Conservation (phyloP, 1,140 invertebrate species). For the Mycetomoellerius zeteki region DNA sequence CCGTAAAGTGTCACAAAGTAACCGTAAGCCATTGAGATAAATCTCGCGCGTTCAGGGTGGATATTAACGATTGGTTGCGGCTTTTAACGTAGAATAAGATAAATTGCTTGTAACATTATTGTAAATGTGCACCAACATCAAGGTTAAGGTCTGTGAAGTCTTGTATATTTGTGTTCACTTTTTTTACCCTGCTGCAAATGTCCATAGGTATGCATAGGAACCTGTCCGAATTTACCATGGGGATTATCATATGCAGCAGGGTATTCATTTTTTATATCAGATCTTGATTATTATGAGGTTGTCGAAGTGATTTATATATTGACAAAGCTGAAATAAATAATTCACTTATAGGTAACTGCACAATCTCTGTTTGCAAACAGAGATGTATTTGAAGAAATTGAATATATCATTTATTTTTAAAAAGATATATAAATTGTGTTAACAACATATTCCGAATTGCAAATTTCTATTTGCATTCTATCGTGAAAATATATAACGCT, state of each 20-base stretch:
- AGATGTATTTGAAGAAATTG: neutral
- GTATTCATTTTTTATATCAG: neutral
- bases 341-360: neutral
- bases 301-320: neutral
- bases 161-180: neutral
- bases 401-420: neutral
- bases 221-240: too few species aligned
- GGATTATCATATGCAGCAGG: too few species aligned
- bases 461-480: neutral
- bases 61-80: constrained; percentile 33
- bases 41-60: neutral
- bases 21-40: constrained; percentile 18
- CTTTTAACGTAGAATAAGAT: constrained; percentile 15
- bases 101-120: constrained; percentile 14
- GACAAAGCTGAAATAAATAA: neutral
- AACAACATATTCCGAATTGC: neutral
- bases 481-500: neutral
- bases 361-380: neutral
- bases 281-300: neutral
- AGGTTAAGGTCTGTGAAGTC: neutral
- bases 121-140: neutral
- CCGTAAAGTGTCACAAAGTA: constrained; percentile 1
- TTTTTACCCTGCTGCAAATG: too few species aligned
- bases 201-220: too few species aligned
- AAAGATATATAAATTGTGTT: neutral